Percentiles rank a stretch among this genome's conserved stretches.
These are phyloP conservation scores for Dasypus novemcinctus DNA, from an alignment of 2,113 vertebrate species.

Conservation along the genomic window DNA sequence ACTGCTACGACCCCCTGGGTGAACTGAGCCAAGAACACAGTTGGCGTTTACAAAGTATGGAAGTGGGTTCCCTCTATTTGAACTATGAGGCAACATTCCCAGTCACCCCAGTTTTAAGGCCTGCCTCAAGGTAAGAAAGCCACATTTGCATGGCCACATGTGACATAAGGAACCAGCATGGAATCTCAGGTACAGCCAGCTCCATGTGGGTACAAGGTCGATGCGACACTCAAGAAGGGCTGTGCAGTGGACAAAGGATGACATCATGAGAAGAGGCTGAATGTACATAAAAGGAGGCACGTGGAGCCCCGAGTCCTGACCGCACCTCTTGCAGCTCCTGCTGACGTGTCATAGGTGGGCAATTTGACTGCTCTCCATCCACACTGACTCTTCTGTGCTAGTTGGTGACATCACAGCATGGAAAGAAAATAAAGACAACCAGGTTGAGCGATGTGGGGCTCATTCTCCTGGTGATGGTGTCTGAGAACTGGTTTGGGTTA, in stretches of 20 bases:
- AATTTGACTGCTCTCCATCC: neutral
- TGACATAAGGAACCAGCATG: neutral
- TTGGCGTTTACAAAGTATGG: rapidly evolving
- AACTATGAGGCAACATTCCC: neutral
- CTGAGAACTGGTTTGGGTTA: neutral
- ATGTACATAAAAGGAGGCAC: neutral
- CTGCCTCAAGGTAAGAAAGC: too few relatives aligned
- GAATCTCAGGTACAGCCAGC: neutral
- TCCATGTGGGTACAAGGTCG: neutral
- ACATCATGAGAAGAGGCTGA: neutral
- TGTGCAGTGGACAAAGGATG: too few relatives aligned
- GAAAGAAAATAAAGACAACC: neutral
- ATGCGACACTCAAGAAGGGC: neutral
- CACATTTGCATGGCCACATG: rapidly evolving
- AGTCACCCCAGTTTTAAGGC: neutral
- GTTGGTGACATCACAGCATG: neutral
- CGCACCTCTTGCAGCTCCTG: too few relatives aligned
- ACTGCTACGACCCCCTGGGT: neutral
- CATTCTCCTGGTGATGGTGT: neutral
- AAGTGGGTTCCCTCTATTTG: neutral
- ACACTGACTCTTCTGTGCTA: neutral
- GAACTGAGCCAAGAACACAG: neutral
- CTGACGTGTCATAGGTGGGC: too few relatives aligned
- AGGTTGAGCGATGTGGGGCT: neutral
- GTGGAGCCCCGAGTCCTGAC: neutral